These are phyloP conservation scores for Pseudochromis fuscus DNA, from an alignment of 2,797 vertebrate genomes.

Conservation along the genomic window DNA sequence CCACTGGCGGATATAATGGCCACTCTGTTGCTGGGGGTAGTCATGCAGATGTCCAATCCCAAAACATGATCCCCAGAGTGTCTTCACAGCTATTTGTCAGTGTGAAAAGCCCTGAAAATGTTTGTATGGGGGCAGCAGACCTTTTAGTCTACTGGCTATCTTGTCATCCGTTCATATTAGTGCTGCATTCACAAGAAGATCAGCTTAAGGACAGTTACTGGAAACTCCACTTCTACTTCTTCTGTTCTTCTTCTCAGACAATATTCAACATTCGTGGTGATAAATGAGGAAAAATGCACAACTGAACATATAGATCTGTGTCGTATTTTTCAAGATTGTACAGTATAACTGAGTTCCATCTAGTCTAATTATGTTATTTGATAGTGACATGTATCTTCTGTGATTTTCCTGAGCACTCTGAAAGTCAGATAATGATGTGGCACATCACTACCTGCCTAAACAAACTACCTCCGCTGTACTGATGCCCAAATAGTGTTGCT, in stretches of 20 bases:
- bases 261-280: background rate
- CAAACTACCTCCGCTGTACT: too few species aligned
- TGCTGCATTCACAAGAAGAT: conserved; percentile 16
- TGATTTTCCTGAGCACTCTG: background rate
- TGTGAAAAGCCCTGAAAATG: conserved; percentile 39
- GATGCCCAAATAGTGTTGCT: too few species aligned
- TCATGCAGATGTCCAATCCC: conserved; percentile 51
- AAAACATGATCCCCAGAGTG: conserved; percentile 32
- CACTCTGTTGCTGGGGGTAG: conserved; percentile 48
- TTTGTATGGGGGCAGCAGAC: conserved; percentile 10
- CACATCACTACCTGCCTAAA: background rate
- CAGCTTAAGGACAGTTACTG: background rate
- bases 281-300: too few species aligned
- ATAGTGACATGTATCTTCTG: too few species aligned
- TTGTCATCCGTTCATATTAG: conserved; percentile 14
- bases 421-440: too few species aligned
- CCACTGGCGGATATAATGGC: conserved; percentile 53
- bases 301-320: too few species aligned
- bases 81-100: conserved; percentile 43
- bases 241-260: background rate
- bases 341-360: too few species aligned
- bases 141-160: conserved; percentile 23
- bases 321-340: too few species aligned
- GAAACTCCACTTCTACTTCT: background rate
- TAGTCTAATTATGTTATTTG: too few species aligned